Evolutionary conservation across 1,140 invertebrate genomes (phyloP).

Genomic region (Brachionus angularis): DNA sequence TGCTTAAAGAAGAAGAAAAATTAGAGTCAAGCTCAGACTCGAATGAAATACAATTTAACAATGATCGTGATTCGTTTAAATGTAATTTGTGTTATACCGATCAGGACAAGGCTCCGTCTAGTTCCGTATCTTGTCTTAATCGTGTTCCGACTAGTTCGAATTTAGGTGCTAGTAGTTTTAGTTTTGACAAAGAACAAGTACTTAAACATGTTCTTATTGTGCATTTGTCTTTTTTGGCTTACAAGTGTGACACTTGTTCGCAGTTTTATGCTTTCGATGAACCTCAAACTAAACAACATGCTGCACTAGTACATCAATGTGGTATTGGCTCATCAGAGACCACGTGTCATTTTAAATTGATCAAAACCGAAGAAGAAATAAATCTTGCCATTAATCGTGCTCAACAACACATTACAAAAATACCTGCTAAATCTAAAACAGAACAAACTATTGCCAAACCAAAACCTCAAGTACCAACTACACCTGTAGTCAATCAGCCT

Average conservation of each 20-base stretch:
- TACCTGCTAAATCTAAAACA: not conserved
- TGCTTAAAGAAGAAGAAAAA: conserved; percentile 31
- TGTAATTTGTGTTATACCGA: conserved; percentile 33
- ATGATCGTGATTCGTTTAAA: conserved; percentile 32
- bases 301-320: conserved; percentile 28
- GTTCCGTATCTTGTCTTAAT: not conserved
- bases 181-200: conserved; percentile 43
- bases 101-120: not conserved
- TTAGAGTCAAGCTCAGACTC: not conserved
- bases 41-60: conserved; percentile 38
- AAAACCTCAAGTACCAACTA: not conserved
- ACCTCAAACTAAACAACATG: conserved; percentile 40
- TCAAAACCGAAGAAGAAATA: conserved; percentile 42
- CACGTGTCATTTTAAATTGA: conserved; percentile 39
- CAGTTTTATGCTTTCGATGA: conserved; percentile 42
- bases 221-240: conserved; percentile 42
- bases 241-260: conserved; percentile 36
- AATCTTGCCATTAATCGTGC: conserved; percentile 41
- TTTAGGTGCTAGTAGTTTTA: conserved; percentile 18
- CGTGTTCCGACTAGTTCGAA: not conserved
- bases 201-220: conserved; percentile 39
- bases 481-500: not conserved
- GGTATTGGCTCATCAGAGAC: not conserved
- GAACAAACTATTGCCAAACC: not conserved
- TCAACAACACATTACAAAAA: conserved; percentile 32